Evolutionary conservation across 2,797 vertebrate genomes (phyloP).

Genomic region (Thunnus albacares): DNA sequence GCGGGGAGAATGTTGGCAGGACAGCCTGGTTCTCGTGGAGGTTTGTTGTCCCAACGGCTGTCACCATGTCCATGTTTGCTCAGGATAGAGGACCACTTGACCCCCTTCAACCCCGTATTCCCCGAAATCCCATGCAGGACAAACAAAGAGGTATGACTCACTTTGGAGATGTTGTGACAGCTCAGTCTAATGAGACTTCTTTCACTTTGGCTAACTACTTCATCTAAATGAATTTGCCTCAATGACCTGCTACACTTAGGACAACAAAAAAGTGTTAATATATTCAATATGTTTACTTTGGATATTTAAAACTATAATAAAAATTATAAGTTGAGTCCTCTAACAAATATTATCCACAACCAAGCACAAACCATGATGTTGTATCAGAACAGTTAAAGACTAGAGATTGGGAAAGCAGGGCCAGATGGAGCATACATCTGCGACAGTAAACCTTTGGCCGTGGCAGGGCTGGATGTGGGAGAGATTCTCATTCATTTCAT

Average conservation of each 20-base stretch:
- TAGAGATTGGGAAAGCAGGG: constrained; percentile 50
- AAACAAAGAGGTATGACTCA: constrained; percentile 53
- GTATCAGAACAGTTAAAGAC: constrained; percentile 33
- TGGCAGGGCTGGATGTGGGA: constrained; percentile 72
- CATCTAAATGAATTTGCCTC: neutral
- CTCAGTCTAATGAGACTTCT: constrained; percentile 1
- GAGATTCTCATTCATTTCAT: constrained; percentile 85
- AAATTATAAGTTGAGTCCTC: neutral
- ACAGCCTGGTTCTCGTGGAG: constrained; percentile 74
- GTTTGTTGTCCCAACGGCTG: constrained; percentile 70
- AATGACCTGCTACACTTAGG: neutral
- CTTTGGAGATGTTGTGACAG: constrained; percentile 36
- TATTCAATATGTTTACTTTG: neutral
- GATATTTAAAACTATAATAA: neutral
- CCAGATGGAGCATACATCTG: constrained; percentile 86
- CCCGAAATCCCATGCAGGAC: constrained; percentile 50
- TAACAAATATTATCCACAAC: constrained; percentile 23
- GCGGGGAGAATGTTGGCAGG: constrained; percentile 73
- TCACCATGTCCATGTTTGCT: constrained; percentile 73
- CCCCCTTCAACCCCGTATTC: constrained; percentile 55
- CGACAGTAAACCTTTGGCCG: constrained; percentile 83
- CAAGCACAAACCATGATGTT: neutral
- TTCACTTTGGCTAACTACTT: neutral
- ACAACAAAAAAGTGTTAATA: too few relatives aligned
- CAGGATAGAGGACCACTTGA: constrained; percentile 70